Evolutionary conservation across 1,140 invertebrate genomes (phyloP), one percentile per base, ranked within the genome.

Genomic region (Drosophila pseudoobscura): DNA sequence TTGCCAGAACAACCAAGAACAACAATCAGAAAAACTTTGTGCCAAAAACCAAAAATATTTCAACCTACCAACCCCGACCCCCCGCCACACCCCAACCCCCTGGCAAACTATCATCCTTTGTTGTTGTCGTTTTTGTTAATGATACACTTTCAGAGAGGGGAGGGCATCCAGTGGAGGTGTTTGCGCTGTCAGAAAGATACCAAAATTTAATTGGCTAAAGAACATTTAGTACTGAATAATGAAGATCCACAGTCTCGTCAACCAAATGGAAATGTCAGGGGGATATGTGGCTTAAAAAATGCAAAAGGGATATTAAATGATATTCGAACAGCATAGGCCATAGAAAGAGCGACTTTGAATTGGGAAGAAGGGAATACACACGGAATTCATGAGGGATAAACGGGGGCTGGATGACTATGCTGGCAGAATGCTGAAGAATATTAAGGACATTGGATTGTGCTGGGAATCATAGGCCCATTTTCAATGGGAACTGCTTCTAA

Each of bases 11-110:
- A 73, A 73, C 44, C 52, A 74, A 58, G 24, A 62, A 62, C 17
- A 72, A 62, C 68, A 53, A 62, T 46, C 58, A 41, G 41, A 52
- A 44, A 65, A 76, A 66, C 56, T 75, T 75, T 75, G 50, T 26
- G 60, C 52, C 71, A 74, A 60, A 74, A 60, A 60, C 65, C 68
- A 60, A 71, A 71, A 71, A 71, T 71, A 71, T 71, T 60, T 71
- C 35, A 11, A 39, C 35, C 31, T 2, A 29, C 26, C 26, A 29
- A 2, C 26, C 1, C 29, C 29, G n/a, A n/a, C 29, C 1, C 0
- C 29, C 7, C 1, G 8, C 31, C 8, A 8, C 31, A 24, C 44
- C 61, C 44, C 41, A 11, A 35, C 45, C 15, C 17, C 39, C 9
- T 29, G 45, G 26, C 7, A 69, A 68, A 69, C 65, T 69, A 69